These are phyloP conservation scores for Drosophila virilis DNA, from an alignment of 1,140 invertebrate species.

Conservation along the genomic window DNA sequence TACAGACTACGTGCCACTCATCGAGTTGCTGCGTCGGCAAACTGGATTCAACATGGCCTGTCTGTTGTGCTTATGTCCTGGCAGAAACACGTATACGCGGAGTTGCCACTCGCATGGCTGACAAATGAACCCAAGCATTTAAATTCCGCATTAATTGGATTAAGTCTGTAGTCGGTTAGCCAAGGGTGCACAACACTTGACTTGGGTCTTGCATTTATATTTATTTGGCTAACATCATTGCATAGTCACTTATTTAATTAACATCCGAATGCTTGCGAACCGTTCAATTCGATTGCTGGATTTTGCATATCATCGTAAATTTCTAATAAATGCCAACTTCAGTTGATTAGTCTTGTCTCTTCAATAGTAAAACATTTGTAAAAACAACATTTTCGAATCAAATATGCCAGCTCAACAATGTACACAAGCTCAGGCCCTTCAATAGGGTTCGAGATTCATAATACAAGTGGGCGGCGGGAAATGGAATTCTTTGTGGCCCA, in stretches of 20 bases:
- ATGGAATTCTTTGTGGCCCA: slow-evolving; percentile 1
- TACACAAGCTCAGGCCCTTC: not conserved
- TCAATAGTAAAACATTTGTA: not conserved
- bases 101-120: slow-evolving; percentile 23
- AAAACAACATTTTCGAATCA: not conserved
- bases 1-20: slow-evolving; percentile 8
- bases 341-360: not conserved
- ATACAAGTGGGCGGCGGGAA: not conserved
- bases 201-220: slow-evolving; percentile 20
- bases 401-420: not conserved
- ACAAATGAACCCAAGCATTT: slow-evolving; percentile 73
- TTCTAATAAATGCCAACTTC: not conserved
- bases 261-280: slow-evolving; percentile 15
- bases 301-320: not conserved
- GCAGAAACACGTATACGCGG: slow-evolving; percentile 1
- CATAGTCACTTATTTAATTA: slow-evolving; percentile 64
- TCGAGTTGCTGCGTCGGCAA: slow-evolving; percentile 2
- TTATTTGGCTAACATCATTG: slow-evolving; percentile 62
- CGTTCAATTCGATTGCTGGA: slow-evolving; percentile 9
- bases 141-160: slow-evolving; percentile 78
- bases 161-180: slow-evolving; percentile 64
- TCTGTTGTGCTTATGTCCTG: slow-evolving; percentile 5
- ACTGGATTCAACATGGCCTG: slow-evolving; percentile 1
- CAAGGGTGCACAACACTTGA: not conserved
- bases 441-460: not conserved